Conservation (phyloP, 2,888 invertebrate genomes). For the Acanthosepion lycidas region DNA sequence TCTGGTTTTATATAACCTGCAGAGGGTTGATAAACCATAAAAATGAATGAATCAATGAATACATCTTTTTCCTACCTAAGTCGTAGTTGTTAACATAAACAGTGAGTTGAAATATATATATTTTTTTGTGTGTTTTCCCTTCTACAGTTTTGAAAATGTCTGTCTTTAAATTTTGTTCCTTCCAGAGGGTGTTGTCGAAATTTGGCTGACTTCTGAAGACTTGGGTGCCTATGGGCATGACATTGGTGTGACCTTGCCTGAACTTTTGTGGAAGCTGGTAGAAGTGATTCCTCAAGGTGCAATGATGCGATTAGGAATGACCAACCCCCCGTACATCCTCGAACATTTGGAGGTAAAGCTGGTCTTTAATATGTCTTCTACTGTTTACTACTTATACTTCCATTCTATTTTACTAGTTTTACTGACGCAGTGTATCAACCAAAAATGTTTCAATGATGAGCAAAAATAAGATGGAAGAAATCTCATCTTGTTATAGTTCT, state of each 20-base stretch:
- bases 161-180: conserved; percentile 68
- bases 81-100: too few species aligned
- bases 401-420: neutral
- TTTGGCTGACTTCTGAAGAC: conserved; percentile 98
- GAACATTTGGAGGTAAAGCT: conserved; percentile 85
- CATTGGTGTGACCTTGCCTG: conserved; percentile 90
- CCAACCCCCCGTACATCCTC: conserved; percentile 97
- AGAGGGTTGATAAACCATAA: too few species aligned
- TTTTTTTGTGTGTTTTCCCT: too few species aligned
- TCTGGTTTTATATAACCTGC: too few species aligned
- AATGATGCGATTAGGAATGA: conserved; percentile 90
- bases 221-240: conserved; percentile 98
- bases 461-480: too few species aligned
- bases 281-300: conserved; percentile 79
- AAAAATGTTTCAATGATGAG: too few species aligned
- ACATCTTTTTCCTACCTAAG: too few species aligned
- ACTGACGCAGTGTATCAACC: too few species aligned
- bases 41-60: too few species aligned
- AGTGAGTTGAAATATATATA: too few species aligned
- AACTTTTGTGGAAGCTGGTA: conserved; percentile 88
- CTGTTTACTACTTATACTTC: neutral
- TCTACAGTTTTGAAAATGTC: neutral
- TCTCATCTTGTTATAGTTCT: too few species aligned
- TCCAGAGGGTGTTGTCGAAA: conserved; percentile 92
- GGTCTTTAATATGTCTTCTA: neutral